phyloP scores from a whole-genome alignment of 2,888 invertebrate genomes.

The Yponomeuta cagnagella region DNA sequence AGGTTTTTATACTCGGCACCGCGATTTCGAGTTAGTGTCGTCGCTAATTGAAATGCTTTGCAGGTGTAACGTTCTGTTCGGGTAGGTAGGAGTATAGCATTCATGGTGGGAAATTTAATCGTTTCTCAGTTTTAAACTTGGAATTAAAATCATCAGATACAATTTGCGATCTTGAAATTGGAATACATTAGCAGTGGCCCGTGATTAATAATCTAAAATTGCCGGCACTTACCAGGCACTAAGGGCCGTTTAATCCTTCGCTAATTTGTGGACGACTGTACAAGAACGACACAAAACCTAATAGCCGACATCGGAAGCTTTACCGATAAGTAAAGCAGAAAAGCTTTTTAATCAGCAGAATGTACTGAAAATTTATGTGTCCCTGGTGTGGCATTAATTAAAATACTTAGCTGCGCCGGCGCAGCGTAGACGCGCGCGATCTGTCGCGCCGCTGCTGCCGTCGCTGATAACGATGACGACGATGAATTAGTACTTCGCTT shows the following conservation, averaged over 20 bases:
- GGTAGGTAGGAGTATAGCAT: not conserved
- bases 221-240: not conserved
- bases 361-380: conserved; percentile 51
- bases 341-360: conserved; percentile 42
- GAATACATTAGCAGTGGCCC: not conserved
- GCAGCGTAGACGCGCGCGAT: not conserved
- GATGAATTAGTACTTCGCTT: not conserved
- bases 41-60: not conserved
- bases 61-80: not conserved
- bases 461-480: conserved; percentile 15
- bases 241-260: not conserved
- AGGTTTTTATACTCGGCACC: not conserved
- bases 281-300: not conserved
- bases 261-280: not conserved
- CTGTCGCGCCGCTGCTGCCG: not conserved
- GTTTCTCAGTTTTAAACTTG: not conserved
- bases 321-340: conserved; percentile 32
- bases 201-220: not conserved
- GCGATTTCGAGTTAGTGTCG: not conserved
- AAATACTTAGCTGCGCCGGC: conserved; percentile 45
- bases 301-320: conserved; percentile 20
- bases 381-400: conserved; percentile 57
- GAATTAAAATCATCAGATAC: not conserved
- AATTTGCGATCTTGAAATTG: not conserved
- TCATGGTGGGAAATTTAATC: not conserved